phyloP scores from a whole-genome alignment of 2,888 invertebrate species.

The Agrotis puta region DNA sequence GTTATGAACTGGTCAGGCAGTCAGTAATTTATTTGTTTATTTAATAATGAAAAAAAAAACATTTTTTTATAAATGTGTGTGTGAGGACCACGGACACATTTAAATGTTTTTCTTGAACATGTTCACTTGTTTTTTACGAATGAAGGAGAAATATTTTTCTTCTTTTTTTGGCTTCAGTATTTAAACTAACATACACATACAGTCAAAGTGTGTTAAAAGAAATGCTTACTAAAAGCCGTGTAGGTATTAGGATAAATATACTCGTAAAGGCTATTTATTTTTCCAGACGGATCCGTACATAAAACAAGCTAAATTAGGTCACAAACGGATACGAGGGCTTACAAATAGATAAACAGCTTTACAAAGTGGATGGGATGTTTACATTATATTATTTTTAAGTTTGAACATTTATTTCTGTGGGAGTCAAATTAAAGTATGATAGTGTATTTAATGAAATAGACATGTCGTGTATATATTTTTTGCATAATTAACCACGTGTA shows the following conservation, averaged over 20 bases:
- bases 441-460: not conserved
- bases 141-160: too few species aligned
- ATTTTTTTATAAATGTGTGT: too few species aligned
- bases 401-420: constrained; percentile 17
- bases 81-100: too few species aligned
- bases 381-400: constrained; percentile 30
- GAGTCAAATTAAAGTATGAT: constrained; percentile 1
- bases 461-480: not conserved
- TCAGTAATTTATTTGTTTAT: constrained; percentile 45
- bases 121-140: too few species aligned
- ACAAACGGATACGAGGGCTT: constrained; percentile 46
- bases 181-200: not conserved
- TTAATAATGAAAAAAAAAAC: too few species aligned
- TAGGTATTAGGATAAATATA: constrained; percentile 20
- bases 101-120: too few species aligned
- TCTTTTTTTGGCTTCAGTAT: too few species aligned
- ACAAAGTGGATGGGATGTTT: constrained; percentile 44
- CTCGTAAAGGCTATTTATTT: constrained; percentile 42
- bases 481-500: too few species aligned
- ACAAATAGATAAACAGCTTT: constrained; percentile 40
- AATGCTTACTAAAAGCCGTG: not conserved
- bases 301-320: constrained; percentile 54
- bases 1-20: constrained; percentile 27
- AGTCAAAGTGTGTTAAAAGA: constrained; percentile 13
- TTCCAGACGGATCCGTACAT: constrained; percentile 34